phyloP scores from a whole-genome alignment of 1,140 invertebrate genomes.

The Papilio glaucus region DNA sequence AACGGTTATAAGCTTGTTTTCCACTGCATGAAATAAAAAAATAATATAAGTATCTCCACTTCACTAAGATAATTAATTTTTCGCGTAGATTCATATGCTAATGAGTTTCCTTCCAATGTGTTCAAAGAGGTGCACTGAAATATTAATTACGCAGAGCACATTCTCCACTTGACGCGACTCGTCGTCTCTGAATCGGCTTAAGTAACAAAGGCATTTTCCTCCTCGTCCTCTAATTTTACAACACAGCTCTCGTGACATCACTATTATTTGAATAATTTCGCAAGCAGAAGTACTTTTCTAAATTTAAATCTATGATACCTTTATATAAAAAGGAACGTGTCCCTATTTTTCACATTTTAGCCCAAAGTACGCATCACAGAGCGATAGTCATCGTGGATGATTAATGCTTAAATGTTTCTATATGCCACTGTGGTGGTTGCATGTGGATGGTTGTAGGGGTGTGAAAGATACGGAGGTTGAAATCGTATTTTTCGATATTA shows the following conservation, averaged over 20 bases:
- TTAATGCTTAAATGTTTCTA: no score
- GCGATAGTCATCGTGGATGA: no score
- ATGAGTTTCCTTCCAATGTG: constrained; percentile 17
- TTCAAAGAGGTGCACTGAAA: constrained; percentile 26
- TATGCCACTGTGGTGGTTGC: no score
- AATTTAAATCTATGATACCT: no score
- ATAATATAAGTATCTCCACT: not conserved
- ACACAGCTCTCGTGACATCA: not conserved
- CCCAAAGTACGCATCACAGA: no score
- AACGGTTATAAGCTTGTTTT: no score
- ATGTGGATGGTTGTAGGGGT: no score
- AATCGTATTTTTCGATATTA: no score
- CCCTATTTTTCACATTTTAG: no score
- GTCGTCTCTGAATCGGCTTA: constrained; percentile 23
- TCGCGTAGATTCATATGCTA: constrained; percentile 6
- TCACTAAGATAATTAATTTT: constrained; percentile 8
- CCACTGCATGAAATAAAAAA: not conserved
- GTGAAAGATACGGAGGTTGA: no score
- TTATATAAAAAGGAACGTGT: not conserved
- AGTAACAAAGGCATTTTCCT: constrained; percentile 29
- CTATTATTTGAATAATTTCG: not conserved
- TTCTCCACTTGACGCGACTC: constrained; percentile 28
- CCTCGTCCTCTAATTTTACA: constrained; percentile 9
- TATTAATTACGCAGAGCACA: constrained; percentile 33
- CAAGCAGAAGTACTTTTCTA: not conserved